Evolutionary conservation across 2,888 invertebrate species (phyloP).

Genomic region (Idaea aversata): DNA sequence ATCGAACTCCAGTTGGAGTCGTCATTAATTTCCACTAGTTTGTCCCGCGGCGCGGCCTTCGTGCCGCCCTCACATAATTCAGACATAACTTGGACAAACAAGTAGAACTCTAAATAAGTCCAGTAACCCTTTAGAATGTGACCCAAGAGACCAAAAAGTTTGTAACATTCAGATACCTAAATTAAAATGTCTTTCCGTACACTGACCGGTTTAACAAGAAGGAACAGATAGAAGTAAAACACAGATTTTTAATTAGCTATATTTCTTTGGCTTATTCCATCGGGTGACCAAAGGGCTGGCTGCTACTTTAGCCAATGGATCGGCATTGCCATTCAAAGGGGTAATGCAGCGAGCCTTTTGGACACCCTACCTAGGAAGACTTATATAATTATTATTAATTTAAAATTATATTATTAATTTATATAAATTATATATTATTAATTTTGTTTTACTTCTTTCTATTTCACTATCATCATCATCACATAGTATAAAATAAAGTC

Average conservation of each 20-base stretch:
- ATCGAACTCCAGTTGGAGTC: constrained; percentile 44
- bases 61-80: constrained; percentile 68
- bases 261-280: too few relatives aligned
- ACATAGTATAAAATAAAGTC: too few relatives aligned
- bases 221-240: background rate
- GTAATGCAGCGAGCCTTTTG: too few relatives aligned
- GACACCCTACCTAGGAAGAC: too few relatives aligned
- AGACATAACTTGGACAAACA: constrained; percentile 70
- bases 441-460: too few relatives aligned
- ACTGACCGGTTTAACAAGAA: constrained; percentile 4
- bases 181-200: constrained; percentile 14
- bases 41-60: constrained; percentile 55
- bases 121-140: constrained; percentile 57
- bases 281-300: too few relatives aligned
- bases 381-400: too few relatives aligned
- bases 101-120: constrained; percentile 68
- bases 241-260: background rate
- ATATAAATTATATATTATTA: too few relatives aligned
- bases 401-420: too few relatives aligned
- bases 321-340: too few relatives aligned
- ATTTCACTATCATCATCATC: too few relatives aligned
- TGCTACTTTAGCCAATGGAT: too few relatives aligned
- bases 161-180: constrained; percentile 52
- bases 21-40: constrained; percentile 71
- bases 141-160: constrained; percentile 60